These are phyloP conservation scores for Strigamia crassipes DNA, from an alignment of 2,888 invertebrate species.

Conservation along the genomic window DNA sequence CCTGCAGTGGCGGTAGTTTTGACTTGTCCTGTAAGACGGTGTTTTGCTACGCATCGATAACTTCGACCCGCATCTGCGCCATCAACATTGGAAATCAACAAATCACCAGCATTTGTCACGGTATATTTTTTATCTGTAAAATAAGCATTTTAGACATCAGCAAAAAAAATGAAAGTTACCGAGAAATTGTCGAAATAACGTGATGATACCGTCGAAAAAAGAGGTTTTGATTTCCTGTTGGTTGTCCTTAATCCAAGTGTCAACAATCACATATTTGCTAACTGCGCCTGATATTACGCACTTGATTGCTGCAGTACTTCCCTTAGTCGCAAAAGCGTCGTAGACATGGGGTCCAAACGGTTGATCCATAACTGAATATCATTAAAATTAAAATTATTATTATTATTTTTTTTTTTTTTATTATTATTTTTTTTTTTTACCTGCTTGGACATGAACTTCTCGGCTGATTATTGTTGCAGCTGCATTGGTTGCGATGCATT, in stretches of 20 bases:
- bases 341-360: background rate
- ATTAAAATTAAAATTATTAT: background rate
- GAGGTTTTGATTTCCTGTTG: background rate
- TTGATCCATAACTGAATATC: background rate
- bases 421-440: too few species aligned
- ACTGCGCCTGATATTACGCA: background rate
- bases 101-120: background rate
- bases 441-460: background rate
- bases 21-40: background rate
- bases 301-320: background rate
- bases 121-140: constrained; percentile 4
- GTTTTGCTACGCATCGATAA: background rate
- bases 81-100: constrained; percentile 1
- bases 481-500: background rate
- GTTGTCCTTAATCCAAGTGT: background rate
- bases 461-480: background rate
- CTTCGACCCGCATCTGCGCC: background rate
- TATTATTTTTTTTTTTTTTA: background rate
- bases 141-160: too few species aligned
- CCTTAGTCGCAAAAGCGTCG: constrained; percentile 15
- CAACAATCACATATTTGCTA: background rate
- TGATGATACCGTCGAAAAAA: constrained; percentile 1
- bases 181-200: too few species aligned
- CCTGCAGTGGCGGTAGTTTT: background rate
- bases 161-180: too few species aligned